Conservation (phyloP, 2,113 vertebrate species). For the Mormoops blainvillei region DNA sequence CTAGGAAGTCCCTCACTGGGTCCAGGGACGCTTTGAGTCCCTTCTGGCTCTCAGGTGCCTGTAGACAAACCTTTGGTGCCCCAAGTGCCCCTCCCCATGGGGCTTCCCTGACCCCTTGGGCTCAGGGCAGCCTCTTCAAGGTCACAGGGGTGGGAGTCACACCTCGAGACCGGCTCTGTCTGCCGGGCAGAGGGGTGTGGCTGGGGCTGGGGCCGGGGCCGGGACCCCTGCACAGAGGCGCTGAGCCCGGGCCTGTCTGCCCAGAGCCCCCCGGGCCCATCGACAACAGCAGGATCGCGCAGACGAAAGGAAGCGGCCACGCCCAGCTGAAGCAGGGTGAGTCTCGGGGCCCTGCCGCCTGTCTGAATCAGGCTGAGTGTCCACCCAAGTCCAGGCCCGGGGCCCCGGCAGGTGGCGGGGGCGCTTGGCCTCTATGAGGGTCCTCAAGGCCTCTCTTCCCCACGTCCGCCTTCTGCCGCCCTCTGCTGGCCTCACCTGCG, state of each 20-base stretch:
- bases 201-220: background rate
- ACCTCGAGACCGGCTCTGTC: background rate
- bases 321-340: conserved; percentile 95
- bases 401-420: background rate
- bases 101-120: background rate
- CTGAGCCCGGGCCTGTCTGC: background rate
- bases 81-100: rapidly evolving
- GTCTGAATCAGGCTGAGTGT: background rate
- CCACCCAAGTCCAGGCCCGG: background rate
- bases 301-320: conserved; percentile 92
- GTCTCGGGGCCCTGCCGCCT: background rate
- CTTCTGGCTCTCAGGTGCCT: background rate
- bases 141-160: too few relatives aligned
- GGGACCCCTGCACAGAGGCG: rapidly evolving
- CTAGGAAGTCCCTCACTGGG: background rate
- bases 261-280: conserved; percentile 94
- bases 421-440: background rate
- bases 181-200: rapidly evolving
- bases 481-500: too few relatives aligned
- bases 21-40: rapidly evolving
- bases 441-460: background rate
- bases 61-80: background rate
- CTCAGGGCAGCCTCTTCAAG: background rate
- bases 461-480: rapidly evolving
- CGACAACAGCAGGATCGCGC: conserved; percentile 94